These are phyloP conservation scores for Mnemiopsis leidyi DNA, from an alignment of 37 sponge, comb jelly and placozoan genomes.

Conservation along the genomic window DNA sequence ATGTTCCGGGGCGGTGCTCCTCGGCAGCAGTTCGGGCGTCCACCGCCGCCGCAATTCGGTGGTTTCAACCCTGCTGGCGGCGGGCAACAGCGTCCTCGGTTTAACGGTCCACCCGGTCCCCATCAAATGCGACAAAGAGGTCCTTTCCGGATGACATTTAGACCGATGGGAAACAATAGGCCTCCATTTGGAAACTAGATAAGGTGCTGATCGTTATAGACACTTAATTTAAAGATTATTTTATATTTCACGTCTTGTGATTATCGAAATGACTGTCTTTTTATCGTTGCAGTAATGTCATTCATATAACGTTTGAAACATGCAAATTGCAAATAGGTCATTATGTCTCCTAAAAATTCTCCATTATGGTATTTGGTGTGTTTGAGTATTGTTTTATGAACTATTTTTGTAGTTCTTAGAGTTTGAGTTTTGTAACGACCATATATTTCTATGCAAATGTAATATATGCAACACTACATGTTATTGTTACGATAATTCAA, in stretches of 20 bases:
- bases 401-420: neutral
- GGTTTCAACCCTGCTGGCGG: neutral
- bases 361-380: no score
- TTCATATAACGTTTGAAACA: no score
- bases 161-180: neutral
- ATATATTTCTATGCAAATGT: constrained; percentile 1
- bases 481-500: neutral
- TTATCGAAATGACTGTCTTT: no score
- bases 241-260: no score
- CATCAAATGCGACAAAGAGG: neutral
- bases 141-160: neutral
- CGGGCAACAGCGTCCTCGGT: neutral
- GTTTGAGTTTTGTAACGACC: neutral
- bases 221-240: no score
- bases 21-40: neutral
- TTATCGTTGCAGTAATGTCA: no score
- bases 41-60: neutral
- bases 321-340: no score
- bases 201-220: no score
- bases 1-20: neutral
- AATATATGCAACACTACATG: neutral
- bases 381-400: neutral
- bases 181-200: neutral
- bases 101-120: neutral
- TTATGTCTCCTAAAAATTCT: no score